Evolutionary conservation across 2,888 invertebrate genomes (phyloP), one percentile per base, ranked within the genome.

Genomic region (Gymnoscelis rufifasciata): DNA sequence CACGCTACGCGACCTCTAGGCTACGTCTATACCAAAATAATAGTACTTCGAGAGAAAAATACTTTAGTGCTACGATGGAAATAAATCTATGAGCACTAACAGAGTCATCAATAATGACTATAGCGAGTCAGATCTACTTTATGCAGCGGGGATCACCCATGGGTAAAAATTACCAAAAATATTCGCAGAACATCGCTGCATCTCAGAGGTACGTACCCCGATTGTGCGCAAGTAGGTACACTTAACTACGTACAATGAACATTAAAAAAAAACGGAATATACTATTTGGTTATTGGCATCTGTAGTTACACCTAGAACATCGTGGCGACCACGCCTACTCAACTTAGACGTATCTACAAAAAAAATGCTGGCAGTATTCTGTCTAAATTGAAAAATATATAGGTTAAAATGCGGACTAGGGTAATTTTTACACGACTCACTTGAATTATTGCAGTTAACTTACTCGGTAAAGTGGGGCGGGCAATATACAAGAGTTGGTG

Each of bases 351-450:
- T 56, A 58, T 55, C 48, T 48, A 57, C 56, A 4, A 41, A 15
- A 10, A 64, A 69, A 71, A 77, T 71, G 76, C 72, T 78, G 82
- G 81, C 83, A 82, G 78, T 83, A 80, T 72, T 74, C 74, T 65
- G 79, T 80, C 82, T 83, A 84, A 78, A 78, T 83, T 77, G 81
- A 83, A 81, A 54, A 47, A 82, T 82, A 81, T 74, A 83, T 78
- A 80, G 78, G 82, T n/a, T 83, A 81, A 2, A 79, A 82, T 62
- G 80, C 80, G 66, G 73, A 80, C 76, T 80, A 78, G 67, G 60
- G 82, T 86, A 84, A 70, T 79, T 83, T 83, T 74, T 83, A 84
- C 78, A 75, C 76, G 81, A 82, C 71, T 86, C 83, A 83, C 80
- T 68, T 73, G 71, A 44, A 45, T 83, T 86, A 87, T 86, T 87